These are phyloP conservation scores for Scolopax rusticola DNA, from an alignment of 2,797 vertebrate genomes.

Conservation along the genomic window DNA sequence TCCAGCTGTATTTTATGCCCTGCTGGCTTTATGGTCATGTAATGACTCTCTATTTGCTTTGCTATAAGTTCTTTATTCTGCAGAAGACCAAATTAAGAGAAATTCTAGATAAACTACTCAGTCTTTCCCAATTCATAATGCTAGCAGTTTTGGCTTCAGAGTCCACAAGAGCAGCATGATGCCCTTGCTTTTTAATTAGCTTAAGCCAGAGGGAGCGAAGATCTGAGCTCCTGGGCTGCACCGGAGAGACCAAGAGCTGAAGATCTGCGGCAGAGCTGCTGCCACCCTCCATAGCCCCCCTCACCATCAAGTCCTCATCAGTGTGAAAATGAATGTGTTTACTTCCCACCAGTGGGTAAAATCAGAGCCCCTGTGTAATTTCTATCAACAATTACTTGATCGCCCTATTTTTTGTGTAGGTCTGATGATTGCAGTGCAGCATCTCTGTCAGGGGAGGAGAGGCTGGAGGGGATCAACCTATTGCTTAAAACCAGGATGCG, in stretches of 20 bases:
- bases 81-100: not conserved
- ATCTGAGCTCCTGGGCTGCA: not conserved
- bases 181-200: conserved; percentile 26
- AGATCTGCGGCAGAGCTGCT: not conserved
- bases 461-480: not conserved
- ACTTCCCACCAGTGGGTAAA: not conserved
- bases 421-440: not conserved
- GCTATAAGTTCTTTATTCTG: not conserved
- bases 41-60: not conserved
- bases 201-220: not conserved
- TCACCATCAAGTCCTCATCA: not conserved
- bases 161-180: not conserved
- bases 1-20: not conserved
- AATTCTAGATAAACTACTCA: not conserved
- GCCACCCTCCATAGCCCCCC: too few species aligned
- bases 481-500: not conserved
- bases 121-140: not conserved
- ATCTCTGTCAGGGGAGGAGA: not conserved
- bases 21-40: not conserved
- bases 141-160: not conserved
- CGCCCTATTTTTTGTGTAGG: not conserved
- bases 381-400: not conserved
- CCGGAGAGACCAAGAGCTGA: not conserved
- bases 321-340: not conserved
- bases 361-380: not conserved